Conservation (phyloP, 2,797 vertebrate genomes). For the Galagoides demidoff region DNA sequence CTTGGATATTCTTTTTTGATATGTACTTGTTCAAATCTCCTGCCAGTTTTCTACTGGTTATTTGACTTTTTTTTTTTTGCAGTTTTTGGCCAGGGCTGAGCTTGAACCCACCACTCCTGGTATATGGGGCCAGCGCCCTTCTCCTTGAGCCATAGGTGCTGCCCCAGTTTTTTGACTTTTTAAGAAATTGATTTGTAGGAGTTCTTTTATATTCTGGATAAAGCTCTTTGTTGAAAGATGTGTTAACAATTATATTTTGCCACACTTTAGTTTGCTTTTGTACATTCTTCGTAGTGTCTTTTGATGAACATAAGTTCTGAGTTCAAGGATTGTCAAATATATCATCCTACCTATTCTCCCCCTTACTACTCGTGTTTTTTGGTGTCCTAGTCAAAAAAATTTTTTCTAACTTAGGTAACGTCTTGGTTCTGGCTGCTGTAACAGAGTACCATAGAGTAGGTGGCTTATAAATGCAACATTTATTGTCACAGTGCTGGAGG, state of each 20-base stretch:
- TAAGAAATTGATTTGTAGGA: slow-evolving; percentile 12
- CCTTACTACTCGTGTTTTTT: not conserved
- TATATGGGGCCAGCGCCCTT: too few relatives aligned
- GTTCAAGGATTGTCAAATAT: slow-evolving; percentile 7
- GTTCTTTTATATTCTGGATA: slow-evolving; percentile 30
- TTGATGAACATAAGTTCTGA: slow-evolving; percentile 12
- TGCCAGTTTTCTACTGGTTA: slow-evolving; percentile 37
- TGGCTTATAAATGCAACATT: not conserved
- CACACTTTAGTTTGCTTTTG: not conserved
- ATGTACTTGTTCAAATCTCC: slow-evolving; percentile 5
- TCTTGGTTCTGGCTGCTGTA: not conserved
- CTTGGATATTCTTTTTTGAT: not conserved
- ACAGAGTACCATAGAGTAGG: not conserved
- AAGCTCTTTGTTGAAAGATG: slow-evolving; percentile 26
- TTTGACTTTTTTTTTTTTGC: not conserved
- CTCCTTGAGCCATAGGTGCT: too few relatives aligned
- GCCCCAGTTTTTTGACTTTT: not conserved
- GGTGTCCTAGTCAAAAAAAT: not conserved
- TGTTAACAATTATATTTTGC: not conserved
- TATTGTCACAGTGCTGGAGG: not conserved
- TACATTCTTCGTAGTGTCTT: not conserved
- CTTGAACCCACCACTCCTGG: too few relatives aligned
- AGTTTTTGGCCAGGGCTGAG: too few relatives aligned
- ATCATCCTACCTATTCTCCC: not conserved
- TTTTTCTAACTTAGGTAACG: not conserved